Evolutionary conservation across 2,113 vertebrate genomes (phyloP), one percentile per base, ranked within the genome.

Genomic region (Etheostoma cragini): DNA sequence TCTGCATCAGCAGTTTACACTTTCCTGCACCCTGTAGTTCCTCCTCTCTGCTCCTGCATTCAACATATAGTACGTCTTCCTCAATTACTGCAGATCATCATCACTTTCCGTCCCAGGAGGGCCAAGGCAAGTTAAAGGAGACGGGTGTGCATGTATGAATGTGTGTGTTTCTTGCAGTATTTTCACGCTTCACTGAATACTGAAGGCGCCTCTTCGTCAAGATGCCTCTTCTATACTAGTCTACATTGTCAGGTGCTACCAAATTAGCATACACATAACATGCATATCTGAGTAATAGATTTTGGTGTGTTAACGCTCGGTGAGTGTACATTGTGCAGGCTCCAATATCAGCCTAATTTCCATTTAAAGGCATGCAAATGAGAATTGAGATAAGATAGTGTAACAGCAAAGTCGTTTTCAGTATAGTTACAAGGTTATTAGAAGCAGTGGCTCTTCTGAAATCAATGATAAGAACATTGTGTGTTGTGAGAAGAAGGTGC

Each of bases 11-110:
- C 84, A 82, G 78, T 88, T 88, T 83, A 79, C 61, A 72, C 78
- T 80, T 71, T 53, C 72, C 78, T 76, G 49, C 62, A 14, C 50
- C 60, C 52, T 73, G 67, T 70, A 64, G 58, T 79, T 35, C 72
- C 76, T 83, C 77, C 53, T 60, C 69, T 52, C 78, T 81, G 33
- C 64, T 70, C 35, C 42, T 63, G 70, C 78, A 86, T 83, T 88
- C 82, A 68, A 47, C 62, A 74, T 81, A 42, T 42, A 42, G 38
- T 42, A 81, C 82, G 67, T 86, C 79, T 87, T 82, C 76, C 79
- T 92, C 88, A 91, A 86, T 93, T 89, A 90, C 87, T 70, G 82
- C 84, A 80, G 89, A 90, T 91, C 89, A 89, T 91, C 90, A 90
- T 82, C 71, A 53, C 82, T 76, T 83, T 64, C 73, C 62, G 72